Percentiles rank a stretch among this genome's conserved stretches.
Conservation (phyloP, 2,797 vertebrate genomes). For the Sphenopsis melanotis region DNA sequence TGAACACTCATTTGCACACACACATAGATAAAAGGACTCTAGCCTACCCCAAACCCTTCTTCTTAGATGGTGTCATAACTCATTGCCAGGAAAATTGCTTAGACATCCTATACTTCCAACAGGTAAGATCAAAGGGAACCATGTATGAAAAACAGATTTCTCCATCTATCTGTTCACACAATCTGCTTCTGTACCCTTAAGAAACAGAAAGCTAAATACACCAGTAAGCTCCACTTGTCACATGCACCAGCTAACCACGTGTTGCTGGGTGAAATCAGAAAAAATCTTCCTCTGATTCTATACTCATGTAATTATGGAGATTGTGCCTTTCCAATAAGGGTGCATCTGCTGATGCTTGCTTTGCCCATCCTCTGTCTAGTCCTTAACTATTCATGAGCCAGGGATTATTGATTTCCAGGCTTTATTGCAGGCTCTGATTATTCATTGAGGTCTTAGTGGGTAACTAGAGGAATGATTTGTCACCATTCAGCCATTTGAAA, state of each 20-base stretch:
- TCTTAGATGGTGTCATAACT: neutral
- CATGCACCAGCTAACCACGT: neutral
- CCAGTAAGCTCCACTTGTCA: neutral
- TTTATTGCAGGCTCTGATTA: neutral
- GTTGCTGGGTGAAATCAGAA: neutral
- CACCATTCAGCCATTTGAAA: neutral
- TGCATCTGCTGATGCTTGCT: neutral
- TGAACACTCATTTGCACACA: neutral
- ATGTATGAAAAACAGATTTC: neutral
- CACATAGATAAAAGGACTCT: neutral
- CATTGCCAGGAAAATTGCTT: conserved; percentile 35
- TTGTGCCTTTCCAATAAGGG: neutral
- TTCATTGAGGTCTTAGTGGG: neutral
- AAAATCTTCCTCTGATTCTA: neutral
- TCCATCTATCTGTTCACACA: neutral
- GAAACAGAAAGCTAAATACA: neutral
- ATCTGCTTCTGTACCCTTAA: neutral
- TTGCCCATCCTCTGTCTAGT: neutral
- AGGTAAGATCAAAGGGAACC: neutral
- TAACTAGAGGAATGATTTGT: neutral
- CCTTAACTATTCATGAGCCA: neutral
- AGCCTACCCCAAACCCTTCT: neutral
- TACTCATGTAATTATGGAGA: neutral
- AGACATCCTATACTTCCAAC: neutral
- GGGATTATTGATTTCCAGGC: neutral